A percentile compares a stretch with the other conserved stretches of the same genome.
Evolutionary conservation across 2,113 vertebrate genomes (phyloP).

Genomic region (Misgurnus anguillicaudatus): DNA sequence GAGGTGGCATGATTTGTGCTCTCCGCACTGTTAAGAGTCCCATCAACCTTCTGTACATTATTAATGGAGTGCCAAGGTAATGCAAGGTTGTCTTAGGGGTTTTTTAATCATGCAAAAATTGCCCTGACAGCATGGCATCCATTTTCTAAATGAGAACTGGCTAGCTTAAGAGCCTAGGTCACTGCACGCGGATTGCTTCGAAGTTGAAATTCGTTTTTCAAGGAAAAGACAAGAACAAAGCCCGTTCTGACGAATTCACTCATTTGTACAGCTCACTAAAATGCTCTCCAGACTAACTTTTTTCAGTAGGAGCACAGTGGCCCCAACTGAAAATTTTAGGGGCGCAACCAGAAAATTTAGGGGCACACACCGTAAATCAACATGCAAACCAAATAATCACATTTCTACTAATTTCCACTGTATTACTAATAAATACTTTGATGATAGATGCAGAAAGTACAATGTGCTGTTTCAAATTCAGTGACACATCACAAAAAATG

Average conservation of each 20-base stretch:
- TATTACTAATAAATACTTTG: no score
- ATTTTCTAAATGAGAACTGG: constrained; percentile 35
- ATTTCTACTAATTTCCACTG: no score
- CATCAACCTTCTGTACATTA: constrained; percentile 45
- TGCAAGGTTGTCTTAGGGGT: constrained; percentile 43
- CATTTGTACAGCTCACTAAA: not conserved
- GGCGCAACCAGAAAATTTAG: no score
- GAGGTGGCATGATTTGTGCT: constrained; percentile 46
- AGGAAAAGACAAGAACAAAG: constrained; percentile 19
- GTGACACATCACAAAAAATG: no score
- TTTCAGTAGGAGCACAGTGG: no score
- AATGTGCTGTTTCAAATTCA: no score
- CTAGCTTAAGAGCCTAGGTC: constrained; percentile 30
- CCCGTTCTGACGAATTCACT: not conserved
- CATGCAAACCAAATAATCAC: no score
- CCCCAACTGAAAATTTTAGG: no score
- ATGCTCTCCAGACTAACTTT: no score
- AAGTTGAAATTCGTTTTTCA: constrained; percentile 27
- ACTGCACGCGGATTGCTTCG: not conserved
- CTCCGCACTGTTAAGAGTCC: constrained; percentile 39
- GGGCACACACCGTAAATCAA: no score
- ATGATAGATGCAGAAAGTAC: no score
- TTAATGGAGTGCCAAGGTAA: constrained; percentile 43
- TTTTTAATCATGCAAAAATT: constrained; percentile 51
- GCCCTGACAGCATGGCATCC: constrained; percentile 44